phyloP scores from a whole-genome alignment of 2,888 invertebrate genomes.

The Aporophyla lueneburgensis region DNA sequence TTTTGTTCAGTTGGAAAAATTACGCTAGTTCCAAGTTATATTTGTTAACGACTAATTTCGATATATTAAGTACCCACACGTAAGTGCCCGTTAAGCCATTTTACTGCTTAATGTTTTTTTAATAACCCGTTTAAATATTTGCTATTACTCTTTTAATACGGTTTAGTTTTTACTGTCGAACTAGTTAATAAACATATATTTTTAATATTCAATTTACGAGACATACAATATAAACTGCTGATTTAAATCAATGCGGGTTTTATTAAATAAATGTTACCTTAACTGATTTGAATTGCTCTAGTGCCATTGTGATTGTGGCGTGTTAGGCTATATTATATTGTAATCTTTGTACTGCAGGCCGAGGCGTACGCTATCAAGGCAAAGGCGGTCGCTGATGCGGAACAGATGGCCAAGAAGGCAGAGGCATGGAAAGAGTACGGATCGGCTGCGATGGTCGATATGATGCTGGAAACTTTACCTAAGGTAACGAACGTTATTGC shows the following conservation, averaged over 20 bases:
- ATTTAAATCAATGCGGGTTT: background rate
- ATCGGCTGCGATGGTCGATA: slow-evolving; percentile 98
- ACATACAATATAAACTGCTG: background rate
- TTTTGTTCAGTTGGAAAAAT: background rate
- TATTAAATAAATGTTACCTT: slow-evolving; percentile 7
- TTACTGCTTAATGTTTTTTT: background rate
- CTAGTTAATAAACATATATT: background rate
- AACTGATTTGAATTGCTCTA: slow-evolving; percentile 30
- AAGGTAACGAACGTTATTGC: slow-evolving; percentile 92
- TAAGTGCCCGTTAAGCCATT: background rate
- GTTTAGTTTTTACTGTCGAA: background rate
- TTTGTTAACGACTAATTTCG: background rate
- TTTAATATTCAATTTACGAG: background rate
- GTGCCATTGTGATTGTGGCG: slow-evolving; percentile 28
- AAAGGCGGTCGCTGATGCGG: slow-evolving; percentile 98
- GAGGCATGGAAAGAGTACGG: slow-evolving; percentile 99
- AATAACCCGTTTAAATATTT: background rate
- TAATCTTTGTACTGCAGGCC: slow-evolving; percentile 84
- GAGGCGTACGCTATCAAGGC: slow-evolving; percentile 98
- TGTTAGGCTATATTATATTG: slow-evolving; percentile 41
- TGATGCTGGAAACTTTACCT: slow-evolving; percentile 98
- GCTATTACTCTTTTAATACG: background rate
- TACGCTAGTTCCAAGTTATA: background rate
- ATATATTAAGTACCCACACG: background rate
- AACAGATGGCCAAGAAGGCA: slow-evolving; percentile 99